Conservation (phyloP, 2,797 vertebrate species). For the Neostethus bicornis region DNA sequence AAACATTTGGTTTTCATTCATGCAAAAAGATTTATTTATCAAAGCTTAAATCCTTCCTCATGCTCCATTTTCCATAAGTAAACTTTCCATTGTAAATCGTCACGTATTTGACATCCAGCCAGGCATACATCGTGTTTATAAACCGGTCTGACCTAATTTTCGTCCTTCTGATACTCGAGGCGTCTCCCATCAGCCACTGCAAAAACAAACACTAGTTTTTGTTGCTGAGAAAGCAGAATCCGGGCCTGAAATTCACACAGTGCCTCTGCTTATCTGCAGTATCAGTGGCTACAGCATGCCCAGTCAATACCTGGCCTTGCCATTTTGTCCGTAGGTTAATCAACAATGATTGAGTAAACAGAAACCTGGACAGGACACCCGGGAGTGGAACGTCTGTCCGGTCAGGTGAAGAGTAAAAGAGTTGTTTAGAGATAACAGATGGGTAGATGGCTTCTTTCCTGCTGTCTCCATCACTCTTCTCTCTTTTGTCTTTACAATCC, state of each 20-base stretch:
- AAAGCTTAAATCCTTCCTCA: too few relatives aligned
- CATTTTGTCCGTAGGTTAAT: constrained; percentile 50
- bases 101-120: too few relatives aligned
- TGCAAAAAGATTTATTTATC: too few relatives aligned
- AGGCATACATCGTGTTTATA: neutral
- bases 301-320: neutral
- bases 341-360: constrained; percentile 50
- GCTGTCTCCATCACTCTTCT: constrained; percentile 4
- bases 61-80: too few relatives aligned
- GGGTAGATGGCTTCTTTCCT: constrained; percentile 15
- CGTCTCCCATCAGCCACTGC: neutral
- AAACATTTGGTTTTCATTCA: too few relatives aligned
- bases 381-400: neutral
- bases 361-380: constrained; percentile 3
- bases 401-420: constrained; percentile 6
- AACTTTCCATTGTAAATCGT: too few relatives aligned
- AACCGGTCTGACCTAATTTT: neutral
- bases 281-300: constrained; percentile 6
- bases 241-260: constrained; percentile 1
- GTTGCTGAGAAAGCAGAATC: constrained; percentile 17
- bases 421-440: constrained; percentile 3
- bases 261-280: constrained; percentile 46
- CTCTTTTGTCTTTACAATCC: constrained; percentile 14
- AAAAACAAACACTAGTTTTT: constrained; percentile 13
- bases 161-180: neutral